Evolutionary conservation across 1,140 invertebrate species (phyloP).

Genomic region (Ephestia elutella): DNA sequence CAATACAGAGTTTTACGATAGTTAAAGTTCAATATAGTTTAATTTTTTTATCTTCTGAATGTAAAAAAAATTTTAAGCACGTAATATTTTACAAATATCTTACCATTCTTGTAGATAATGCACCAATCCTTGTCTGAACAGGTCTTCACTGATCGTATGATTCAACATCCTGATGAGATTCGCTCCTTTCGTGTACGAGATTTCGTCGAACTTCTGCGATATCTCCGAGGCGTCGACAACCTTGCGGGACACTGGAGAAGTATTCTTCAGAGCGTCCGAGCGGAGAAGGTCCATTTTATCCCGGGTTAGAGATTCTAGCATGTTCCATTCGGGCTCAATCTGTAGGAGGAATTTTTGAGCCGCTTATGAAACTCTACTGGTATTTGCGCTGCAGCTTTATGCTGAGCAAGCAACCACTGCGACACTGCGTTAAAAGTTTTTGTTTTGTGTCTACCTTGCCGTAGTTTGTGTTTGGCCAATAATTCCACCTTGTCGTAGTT

Average conservation of each 20-base stretch:
- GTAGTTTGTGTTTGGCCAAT: too few relatives aligned
- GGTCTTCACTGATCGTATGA: conserved; percentile 80
- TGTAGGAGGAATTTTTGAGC: conserved; percentile 27
- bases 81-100: conserved; percentile 18
- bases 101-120: conserved; percentile 77
- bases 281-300: conserved; percentile 83
- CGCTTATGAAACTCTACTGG: too few relatives aligned
- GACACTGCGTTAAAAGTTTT: too few relatives aligned
- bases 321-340: conserved; percentile 81
- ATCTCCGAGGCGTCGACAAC: conserved; percentile 86
- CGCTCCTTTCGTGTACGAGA: conserved; percentile 90
- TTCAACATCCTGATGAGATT: conserved; percentile 88
- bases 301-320: conserved; percentile 85
- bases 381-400: too few relatives aligned
- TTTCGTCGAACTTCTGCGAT: conserved; percentile 86
- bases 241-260: conserved; percentile 81
- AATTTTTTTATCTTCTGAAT: too few relatives aligned
- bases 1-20: too few relatives aligned
- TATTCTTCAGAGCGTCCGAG: conserved; percentile 82
- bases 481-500: too few relatives aligned
- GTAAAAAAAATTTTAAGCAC: too few relatives aligned
- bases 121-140: conserved; percentile 80
- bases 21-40: too few relatives aligned
- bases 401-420: too few relatives aligned
- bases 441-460: too few relatives aligned